phyloP scores from a whole-genome alignment of 53 echinoderm and acorn worm genomes.

The Hippasteria phrygiana region DNA sequence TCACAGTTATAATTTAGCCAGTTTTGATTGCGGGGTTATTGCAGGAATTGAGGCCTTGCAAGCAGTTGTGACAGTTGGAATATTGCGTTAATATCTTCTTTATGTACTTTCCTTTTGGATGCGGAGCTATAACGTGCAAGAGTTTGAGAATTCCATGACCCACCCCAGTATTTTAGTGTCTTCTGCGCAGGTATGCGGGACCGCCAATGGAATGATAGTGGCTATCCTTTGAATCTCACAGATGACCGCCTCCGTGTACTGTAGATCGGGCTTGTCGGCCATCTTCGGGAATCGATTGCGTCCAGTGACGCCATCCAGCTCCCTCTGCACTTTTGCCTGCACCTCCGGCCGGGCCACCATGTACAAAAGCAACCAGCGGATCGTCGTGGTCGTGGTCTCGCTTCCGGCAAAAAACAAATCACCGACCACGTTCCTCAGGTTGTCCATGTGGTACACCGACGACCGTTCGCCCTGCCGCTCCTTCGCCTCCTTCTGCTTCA shows the following conservation, averaged over 20 bases:
- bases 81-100: no score
- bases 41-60: no score
- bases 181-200: not conserved
- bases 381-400: slow-evolving; percentile 40
- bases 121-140: no score
- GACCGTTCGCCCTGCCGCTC: not conserved
- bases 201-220: slow-evolving; percentile 27
- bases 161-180: slow-evolving; percentile 23
- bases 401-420: slow-evolving; percentile 49
- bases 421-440: slow-evolving; percentile 9
- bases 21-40: no score
- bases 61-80: no score
- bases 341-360: slow-evolving; percentile 15
- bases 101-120: no score
- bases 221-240: slow-evolving; percentile 21
- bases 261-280: slow-evolving; percentile 32
- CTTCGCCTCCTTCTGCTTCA: not conserved
- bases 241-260: slow-evolving; percentile 46
- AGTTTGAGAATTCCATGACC: no score
- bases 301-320: slow-evolving; percentile 27
- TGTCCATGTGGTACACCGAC: not conserved
- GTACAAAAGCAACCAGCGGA: slow-evolving; percentile 40
- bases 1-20: no score
- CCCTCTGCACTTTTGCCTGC: slow-evolving; percentile 12
- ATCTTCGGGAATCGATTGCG: slow-evolving; percentile 32